phyloP scores from a whole-genome alignment of 2,797 vertebrate genomes.

The Remorina albescens region DNA sequence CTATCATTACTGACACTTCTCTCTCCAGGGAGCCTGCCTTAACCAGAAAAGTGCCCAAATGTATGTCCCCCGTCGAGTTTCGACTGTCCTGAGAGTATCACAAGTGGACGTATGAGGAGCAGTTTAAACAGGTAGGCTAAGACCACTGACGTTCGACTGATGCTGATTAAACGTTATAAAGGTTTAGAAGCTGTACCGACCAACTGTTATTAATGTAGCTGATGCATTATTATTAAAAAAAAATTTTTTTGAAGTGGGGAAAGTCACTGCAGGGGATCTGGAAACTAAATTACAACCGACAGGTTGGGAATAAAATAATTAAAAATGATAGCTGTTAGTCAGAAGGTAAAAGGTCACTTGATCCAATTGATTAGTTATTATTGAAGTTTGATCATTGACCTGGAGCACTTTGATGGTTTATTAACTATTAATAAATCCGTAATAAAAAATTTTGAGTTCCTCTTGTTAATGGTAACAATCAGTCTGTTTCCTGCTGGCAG shows the following conservation, averaged over 20 bases:
- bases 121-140: slow-evolving; percentile 96
- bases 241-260: neutral
- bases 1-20: slow-evolving; percentile 62
- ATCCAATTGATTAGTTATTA: too few relatives aligned
- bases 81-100: slow-evolving; percentile 80
- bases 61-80: slow-evolving; percentile 63
- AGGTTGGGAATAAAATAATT: too few relatives aligned
- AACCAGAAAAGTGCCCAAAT: slow-evolving; percentile 64
- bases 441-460: neutral
- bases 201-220: neutral
- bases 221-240: neutral
- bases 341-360: neutral
- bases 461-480: too few relatives aligned
- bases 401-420: neutral
- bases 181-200: neutral
- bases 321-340: neutral
- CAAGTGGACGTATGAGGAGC: slow-evolving; percentile 97
- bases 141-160: neutral
- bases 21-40: slow-evolving; percentile 59
- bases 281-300: too few relatives aligned
- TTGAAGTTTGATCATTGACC: neutral
- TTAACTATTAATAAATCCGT: neutral
- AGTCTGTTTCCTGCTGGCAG: slow-evolving; percentile 19
- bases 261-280: too few relatives aligned
- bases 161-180: neutral